Base-by-base conservation (phyloP, 2,888 invertebrate genomes). In the Nomada hirtipes region DNA sequence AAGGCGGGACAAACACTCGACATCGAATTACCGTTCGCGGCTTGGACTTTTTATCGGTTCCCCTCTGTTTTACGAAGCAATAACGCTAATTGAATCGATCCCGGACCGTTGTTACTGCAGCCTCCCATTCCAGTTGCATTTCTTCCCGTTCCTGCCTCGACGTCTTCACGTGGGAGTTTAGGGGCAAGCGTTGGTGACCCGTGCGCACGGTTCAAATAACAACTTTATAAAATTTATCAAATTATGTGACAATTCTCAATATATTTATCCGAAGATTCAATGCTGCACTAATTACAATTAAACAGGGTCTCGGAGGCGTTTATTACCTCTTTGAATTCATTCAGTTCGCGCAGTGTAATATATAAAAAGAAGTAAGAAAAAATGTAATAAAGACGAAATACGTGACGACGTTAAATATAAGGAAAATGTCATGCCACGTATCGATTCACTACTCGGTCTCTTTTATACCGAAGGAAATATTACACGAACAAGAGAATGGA, bases 31-130 rank as follows among this genome's bases (percentile, higher is more conserved):
- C 57, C 55, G 55, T 63, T 63, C 69, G 59, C 18, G 68, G 79
- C 10, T 55, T 53, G 20, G 60, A 73, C 67, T 82, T 83, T 83
- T 78, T 78, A 69, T 73, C 69, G 50, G 50, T 20, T 50, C 20
- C 55, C 15, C 50, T 55, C 29, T 50, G 75, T 67, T 84, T 79
- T 70, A 50, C 78, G 64, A 71, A 13, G 53, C 60, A 65, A 75
- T 72, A 64, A 68, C 74, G 71, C 71, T 83, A 82, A 82, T 82
- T 82, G 83, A 78, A 83, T 82, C 74, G 82, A 75, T 78, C 72
- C 47, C 18, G 59, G 11, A 4, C 20, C 36, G 18, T 44, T 69
- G 10, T 29, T 26, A 0, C 29, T 44, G 29, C 4, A 0, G n/a
- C 26, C 3, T 26, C 1, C 23, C 18, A 18, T 26, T 59, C 15